Conservation (phyloP, 2,888 invertebrate species). For the Oxystoma pomonae region DNA sequence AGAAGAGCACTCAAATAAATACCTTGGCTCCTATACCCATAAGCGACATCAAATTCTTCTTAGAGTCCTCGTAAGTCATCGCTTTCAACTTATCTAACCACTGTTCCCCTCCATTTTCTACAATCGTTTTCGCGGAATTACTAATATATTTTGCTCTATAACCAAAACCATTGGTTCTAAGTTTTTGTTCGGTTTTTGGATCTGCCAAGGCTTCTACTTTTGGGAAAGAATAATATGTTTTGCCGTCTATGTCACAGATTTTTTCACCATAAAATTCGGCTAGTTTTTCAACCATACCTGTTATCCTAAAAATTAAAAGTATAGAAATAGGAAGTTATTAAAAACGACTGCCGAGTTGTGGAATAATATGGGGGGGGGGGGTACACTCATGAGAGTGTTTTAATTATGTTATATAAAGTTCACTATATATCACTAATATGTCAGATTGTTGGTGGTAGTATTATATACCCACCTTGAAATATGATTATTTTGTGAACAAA, state of each 20-base stretch:
- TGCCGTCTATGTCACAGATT: slow-evolving; percentile 63
- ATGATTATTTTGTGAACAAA: slow-evolving; percentile 97
- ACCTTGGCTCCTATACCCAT: slow-evolving; percentile 94
- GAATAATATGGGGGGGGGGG: no score
- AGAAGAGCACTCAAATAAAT: no score
- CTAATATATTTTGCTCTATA: slow-evolving; percentile 86
- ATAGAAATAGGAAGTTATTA: neutral
- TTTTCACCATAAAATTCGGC: slow-evolving; percentile 75
- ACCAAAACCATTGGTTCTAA: slow-evolving; percentile 76
- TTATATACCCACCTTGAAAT: slow-evolving; percentile 66
- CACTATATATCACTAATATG: no score
- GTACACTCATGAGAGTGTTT: no score
- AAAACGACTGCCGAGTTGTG: no score
- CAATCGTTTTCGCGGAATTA: slow-evolving; percentile 62
- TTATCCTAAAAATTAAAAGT: slow-evolving; percentile 59
- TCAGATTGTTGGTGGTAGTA: slow-evolving; percentile 1
- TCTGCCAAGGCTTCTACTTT: slow-evolving; percentile 58
- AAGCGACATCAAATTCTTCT: slow-evolving; percentile 67
- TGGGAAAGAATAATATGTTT: slow-evolving; percentile 77
- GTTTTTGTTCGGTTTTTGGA: slow-evolving; percentile 61
- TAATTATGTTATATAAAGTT: no score
- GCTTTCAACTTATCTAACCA: slow-evolving; percentile 71
- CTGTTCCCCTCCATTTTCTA: slow-evolving; percentile 60
- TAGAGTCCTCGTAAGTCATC: slow-evolving; percentile 69
- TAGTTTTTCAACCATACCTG: slow-evolving; percentile 85